Percentiles rank a stretch among this genome's conserved stretches.
Evolutionary conservation across 1,140 invertebrate genomes (phyloP).

Genomic region (Drosophila lacteicornis): DNA sequence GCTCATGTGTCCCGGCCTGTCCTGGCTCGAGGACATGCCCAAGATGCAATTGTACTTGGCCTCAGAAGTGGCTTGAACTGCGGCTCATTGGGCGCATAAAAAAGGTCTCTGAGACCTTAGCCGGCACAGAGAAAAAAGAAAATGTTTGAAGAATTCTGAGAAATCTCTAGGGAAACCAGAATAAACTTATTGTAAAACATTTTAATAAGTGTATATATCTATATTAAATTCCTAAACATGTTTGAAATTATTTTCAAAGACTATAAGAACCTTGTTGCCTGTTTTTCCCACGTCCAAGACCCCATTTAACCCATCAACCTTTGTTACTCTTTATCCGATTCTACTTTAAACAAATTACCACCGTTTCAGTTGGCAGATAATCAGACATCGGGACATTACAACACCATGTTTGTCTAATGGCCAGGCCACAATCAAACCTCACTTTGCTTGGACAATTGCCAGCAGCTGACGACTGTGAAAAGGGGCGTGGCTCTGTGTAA

Average conservation of each 20-base stretch:
- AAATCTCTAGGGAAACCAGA: too few relatives aligned
- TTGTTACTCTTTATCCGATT: neutral
- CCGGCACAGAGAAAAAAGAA: neutral
- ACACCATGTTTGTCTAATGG: conserved; percentile 35
- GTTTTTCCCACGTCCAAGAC: neutral
- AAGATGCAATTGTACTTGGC: conserved; percentile 52
- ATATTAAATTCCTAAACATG: neutral
- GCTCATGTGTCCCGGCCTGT: conserved; percentile 3
- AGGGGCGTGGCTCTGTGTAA: conserved; percentile 35
- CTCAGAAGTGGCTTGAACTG: conserved; percentile 20
- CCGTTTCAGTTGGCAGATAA: conserved; percentile 23
- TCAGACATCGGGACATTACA: conserved; percentile 7
- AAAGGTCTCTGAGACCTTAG: neutral
- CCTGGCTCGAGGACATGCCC: conserved; percentile 23
- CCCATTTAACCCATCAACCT: neutral
- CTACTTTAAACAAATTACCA: conserved; percentile 37
- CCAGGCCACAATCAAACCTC: conserved; percentile 31
- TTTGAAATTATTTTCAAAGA: too few relatives aligned
- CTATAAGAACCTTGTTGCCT: neutral
- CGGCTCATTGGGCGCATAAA: conserved; percentile 14
- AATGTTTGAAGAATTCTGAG: too few relatives aligned
- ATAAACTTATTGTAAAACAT: too few relatives aligned
- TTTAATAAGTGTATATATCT: neutral
- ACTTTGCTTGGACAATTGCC: conserved; percentile 21
- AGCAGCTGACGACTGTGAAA: conserved; percentile 26